Percentiles rank a stretch among this genome's conserved stretches.
These are phyloP conservation scores for Drosophila borborema DNA, from an alignment of 2,888 invertebrate genomes.

Conservation along the genomic window DNA sequence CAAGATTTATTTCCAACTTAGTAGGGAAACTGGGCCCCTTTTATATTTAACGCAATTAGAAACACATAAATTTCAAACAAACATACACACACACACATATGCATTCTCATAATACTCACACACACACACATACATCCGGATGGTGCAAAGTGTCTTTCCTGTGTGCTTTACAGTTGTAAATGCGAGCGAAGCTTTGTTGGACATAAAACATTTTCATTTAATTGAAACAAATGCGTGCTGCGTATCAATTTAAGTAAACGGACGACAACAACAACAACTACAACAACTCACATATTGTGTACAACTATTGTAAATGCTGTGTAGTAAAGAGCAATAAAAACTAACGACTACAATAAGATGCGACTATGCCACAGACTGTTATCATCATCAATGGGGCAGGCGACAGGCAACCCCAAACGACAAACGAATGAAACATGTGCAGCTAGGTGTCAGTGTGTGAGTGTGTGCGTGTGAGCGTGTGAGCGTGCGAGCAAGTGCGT, in stretches of 20 bases:
- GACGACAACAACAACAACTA: conserved; percentile 26
- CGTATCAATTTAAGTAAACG: conserved; percentile 75
- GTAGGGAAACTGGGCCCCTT: conserved; percentile 7
- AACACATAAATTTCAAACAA: conserved; percentile 30
- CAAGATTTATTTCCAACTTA: background rate
- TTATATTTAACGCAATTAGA: conserved; percentile 41
- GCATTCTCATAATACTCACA: background rate
- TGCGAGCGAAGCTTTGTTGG: conserved; percentile 36
- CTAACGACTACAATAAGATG: conserved; percentile 63
- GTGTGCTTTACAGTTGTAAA: conserved; percentile 53
- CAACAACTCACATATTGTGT: conserved; percentile 19
- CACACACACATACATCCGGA: conserved; percentile 13
- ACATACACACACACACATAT: conserved; percentile 9
- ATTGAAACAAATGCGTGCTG: conserved; percentile 81
- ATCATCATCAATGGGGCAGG: conserved; percentile 46
- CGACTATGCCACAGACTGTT: conserved; percentile 62
- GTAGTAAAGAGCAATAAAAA: conserved; percentile 62
- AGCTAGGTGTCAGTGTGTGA: conserved; percentile 2
- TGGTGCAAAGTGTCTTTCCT: conserved; percentile 54
- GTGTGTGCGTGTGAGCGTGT: conserved; percentile 11
- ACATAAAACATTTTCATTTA: conserved; percentile 78
- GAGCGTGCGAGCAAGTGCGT: conserved; percentile 11
- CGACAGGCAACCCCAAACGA: conserved; percentile 43
- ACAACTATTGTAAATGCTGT: conserved; percentile 41
- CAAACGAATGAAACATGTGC: conserved; percentile 51